Conservation (phyloP, 2,888 invertebrate species). For the Syrista parreyssii region DNA sequence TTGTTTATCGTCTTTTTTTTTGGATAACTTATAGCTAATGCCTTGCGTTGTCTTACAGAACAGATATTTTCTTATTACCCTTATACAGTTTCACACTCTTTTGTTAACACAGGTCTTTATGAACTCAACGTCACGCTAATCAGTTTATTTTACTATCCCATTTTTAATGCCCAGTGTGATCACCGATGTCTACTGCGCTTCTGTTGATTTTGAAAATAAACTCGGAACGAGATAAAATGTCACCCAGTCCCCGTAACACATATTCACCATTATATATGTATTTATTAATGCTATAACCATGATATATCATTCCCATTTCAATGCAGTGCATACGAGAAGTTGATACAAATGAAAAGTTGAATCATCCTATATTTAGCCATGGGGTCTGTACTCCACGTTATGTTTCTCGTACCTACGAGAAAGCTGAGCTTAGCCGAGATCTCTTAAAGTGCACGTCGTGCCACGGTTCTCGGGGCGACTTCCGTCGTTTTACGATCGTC, state of each 20-base stretch:
- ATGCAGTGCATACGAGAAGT: not conserved
- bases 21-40: not conserved
- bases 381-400: not conserved
- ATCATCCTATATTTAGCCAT: constrained; percentile 1
- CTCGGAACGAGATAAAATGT: not conserved
- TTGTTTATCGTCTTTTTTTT: not conserved
- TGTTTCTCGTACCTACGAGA: not conserved
- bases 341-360: not conserved
- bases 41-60: not conserved
- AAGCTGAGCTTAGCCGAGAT: constrained; percentile 12
- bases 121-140: not conserved
- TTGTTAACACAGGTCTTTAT: not conserved
- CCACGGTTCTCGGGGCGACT: constrained; percentile 28
- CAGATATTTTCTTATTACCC: not conserved
- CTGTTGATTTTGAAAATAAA: not conserved
- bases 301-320: not conserved
- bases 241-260: not conserved
- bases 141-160: not conserved
- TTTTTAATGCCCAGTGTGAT: not conserved
- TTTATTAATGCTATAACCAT: not conserved
- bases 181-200: not conserved
- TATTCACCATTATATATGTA: not conserved
- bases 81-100: not conserved
- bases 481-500: constrained; percentile 37
- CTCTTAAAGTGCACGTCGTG: constrained; percentile 21